Evolutionary conservation across 37 sponge, comb jelly and placozoan genomes (phyloP).

Genomic region (Hexactinellida sp.): DNA sequence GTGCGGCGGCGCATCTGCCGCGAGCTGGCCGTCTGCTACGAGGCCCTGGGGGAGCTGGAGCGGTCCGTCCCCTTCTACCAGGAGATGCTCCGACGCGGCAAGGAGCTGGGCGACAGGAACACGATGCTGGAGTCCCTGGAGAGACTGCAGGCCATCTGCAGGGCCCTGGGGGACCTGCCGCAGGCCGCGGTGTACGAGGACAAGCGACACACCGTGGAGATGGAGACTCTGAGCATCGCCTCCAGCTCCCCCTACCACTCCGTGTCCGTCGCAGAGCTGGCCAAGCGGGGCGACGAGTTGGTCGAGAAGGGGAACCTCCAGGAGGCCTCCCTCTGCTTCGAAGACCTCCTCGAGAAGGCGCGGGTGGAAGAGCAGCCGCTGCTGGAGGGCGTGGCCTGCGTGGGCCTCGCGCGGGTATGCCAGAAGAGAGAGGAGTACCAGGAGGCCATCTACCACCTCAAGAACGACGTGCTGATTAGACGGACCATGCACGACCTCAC

Average conservation of each 20-base stretch:
- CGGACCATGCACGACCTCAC: neutral
- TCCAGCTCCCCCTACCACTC: neutral
- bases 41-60: slow-evolving; percentile 65
- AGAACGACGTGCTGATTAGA: neutral
- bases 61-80: slow-evolving; percentile 66
- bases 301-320: neutral
- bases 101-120: slow-evolving; percentile 34
- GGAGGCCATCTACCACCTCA: neutral
- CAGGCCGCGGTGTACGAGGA: slow-evolving; percentile 62
- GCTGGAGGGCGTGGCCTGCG: neutral
- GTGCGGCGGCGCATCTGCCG: neutral
- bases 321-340: neutral
- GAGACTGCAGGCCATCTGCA: slow-evolving; percentile 47
- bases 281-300: neutral
- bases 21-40: slow-evolving; percentile 37
- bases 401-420: neutral
- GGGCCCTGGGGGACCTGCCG: slow-evolving; percentile 53
- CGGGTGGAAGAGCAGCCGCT: neutral
- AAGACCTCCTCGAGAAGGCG: neutral
- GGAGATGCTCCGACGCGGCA: slow-evolving; percentile 39
- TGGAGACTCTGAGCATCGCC: neutral
- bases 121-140: slow-evolving; percentile 58
- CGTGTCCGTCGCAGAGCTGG: neutral
- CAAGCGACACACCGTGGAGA: slow-evolving; percentile 21
- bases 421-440: slow-evolving; percentile 16